Base-by-base conservation (phyloP, 2,113 vertebrate genomes). In the Alethe diademata region DNA sequence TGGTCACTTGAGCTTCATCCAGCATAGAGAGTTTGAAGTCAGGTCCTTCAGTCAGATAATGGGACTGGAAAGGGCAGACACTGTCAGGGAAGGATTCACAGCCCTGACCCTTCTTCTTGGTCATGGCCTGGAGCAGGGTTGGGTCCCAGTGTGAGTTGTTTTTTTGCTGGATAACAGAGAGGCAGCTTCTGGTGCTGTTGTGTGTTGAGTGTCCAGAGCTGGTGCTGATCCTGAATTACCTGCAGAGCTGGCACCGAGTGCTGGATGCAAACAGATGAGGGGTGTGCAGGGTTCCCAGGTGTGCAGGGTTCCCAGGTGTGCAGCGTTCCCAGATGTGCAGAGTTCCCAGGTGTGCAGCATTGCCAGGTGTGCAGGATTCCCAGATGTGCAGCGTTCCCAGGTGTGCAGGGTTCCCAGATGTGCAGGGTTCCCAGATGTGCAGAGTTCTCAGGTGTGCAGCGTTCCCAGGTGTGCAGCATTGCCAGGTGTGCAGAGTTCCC, bases 171-270 rank as follows among this genome's bases (percentile, higher is more conserved):
- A 5, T 24, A 71, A 74, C 65, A 74, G 65, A 48, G 29, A 11
- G 0, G 4, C 53, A 42, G 3, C 53, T 72, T 38, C 12, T 75
- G 40, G 10, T 35, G 33, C 53, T 74, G 1, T 9, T 0, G 0
- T 3, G 25, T 66, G 7, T 5, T 45, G 82, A 25, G 24, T 88
- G 93, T 71, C 70, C 33, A 58, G 89, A n/a, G 69, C 19, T 1
- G 10, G 38, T 42, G 6, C 6, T 24, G 31, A 4, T 51, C 48
- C n/a, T 16, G 40, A 50, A 53, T 61, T 57, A 35, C 56, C 4
- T 20, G 74, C 43, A 8, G 36, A 42, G 78, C 43, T 28, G 51
- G 36, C 56, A 31, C 11, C 3, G 16, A 38, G 3, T 19, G 6
- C 50, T 40, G 22, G 11, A 2, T 45, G 81, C 33, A 36, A 4